A percentile compares a stretch with the other conserved stretches of the same genome.
Evolutionary conservation across 53 echinoderm and acorn worm species (phyloP).

Genomic region (Astropecten irregularis): DNA sequence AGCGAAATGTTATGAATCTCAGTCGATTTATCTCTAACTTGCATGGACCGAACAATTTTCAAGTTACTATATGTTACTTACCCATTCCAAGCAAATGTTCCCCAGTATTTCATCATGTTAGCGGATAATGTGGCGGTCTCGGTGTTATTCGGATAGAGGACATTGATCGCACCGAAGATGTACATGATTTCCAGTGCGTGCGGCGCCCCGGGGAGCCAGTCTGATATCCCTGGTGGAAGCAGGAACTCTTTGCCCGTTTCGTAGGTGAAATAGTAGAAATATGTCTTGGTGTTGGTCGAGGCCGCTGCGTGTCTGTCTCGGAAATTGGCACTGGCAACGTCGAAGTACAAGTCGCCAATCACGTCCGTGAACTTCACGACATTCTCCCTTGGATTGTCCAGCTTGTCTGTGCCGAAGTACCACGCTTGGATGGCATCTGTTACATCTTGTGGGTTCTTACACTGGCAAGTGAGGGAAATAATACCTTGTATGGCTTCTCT

Average conservation of each 20-base stretch:
- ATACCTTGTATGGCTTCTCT: not conserved
- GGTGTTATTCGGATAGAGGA: not conserved
- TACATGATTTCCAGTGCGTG: constrained; percentile 27
- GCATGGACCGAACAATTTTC: too few species aligned
- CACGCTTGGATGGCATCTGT: not conserved
- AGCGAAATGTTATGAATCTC: too few species aligned
- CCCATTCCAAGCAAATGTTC: constrained; percentile 63
- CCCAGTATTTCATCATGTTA: constrained; percentile 61
- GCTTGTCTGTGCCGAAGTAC: constrained; percentile 28
- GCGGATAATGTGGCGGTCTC: not conserved
- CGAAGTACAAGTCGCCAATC: not conserved
- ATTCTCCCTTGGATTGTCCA: constrained; percentile 2
- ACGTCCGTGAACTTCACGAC: constrained; percentile 15
- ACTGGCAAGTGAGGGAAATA: not conserved
- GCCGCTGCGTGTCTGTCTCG: not conserved
- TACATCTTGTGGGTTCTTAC: constrained; percentile 16
- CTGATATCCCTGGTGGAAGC: not conserved
- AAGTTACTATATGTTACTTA: too few species aligned
- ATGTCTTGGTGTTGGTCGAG: not conserved
- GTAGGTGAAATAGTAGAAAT: constrained; percentile 23
- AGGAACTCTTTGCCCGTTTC: constrained; percentile 33
- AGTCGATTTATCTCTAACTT: too few species aligned
- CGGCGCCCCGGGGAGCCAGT: constrained; percentile 24
- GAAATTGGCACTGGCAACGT: not conserved
- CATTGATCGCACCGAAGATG: not conserved